Percentiles rank a stretch among this genome's conserved stretches.
phyloP scores from a whole-genome alignment of 2,113 vertebrate species.

The Sceloporus undulatus region DNA sequence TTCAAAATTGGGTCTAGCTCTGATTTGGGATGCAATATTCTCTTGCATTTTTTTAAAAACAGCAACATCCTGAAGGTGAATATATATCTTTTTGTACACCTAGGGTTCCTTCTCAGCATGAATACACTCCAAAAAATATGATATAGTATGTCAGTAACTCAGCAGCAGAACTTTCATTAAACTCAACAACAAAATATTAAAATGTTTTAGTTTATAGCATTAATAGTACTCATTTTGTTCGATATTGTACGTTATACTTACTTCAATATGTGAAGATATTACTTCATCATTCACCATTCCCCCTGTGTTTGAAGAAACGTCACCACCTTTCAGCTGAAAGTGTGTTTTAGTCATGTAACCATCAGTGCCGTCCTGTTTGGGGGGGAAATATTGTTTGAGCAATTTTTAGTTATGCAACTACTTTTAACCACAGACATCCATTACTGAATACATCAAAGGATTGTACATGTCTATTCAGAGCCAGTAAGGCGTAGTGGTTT shows the following conservation, averaged over 20 bases:
- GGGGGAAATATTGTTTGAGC: slow-evolving; percentile 57
- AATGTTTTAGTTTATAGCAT: neutral
- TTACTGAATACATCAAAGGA: neutral
- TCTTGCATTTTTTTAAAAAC: neutral
- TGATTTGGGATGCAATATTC: neutral
- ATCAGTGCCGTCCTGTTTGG: slow-evolving; percentile 76
- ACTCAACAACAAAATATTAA: neutral
- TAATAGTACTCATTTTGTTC: neutral
- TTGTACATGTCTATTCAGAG: neutral
- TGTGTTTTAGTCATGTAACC: slow-evolving; percentile 81
- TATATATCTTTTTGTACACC: neutral
- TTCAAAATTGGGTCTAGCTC: neutral
- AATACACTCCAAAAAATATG: neutral
- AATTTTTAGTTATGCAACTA: slow-evolving; percentile 42
- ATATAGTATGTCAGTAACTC: neutral
- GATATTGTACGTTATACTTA: slow-evolving; percentile 66
- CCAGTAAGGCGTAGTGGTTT: too few species aligned
- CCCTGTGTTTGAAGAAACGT: slow-evolving; percentile 26
- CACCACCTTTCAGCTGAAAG: slow-evolving; percentile 67
- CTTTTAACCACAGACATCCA: neutral
- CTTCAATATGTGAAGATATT: slow-evolving; percentile 62
- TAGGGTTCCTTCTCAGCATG: neutral
- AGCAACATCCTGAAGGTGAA: neutral
- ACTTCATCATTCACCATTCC: slow-evolving; percentile 45
- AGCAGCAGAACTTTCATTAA: slow-evolving; percentile 11